Percentiles rank a stretch among this genome's conserved stretches.
These are phyloP conservation scores for Octodonta nipae DNA, from an alignment of 2,888 invertebrate species.

Conservation along the genomic window DNA sequence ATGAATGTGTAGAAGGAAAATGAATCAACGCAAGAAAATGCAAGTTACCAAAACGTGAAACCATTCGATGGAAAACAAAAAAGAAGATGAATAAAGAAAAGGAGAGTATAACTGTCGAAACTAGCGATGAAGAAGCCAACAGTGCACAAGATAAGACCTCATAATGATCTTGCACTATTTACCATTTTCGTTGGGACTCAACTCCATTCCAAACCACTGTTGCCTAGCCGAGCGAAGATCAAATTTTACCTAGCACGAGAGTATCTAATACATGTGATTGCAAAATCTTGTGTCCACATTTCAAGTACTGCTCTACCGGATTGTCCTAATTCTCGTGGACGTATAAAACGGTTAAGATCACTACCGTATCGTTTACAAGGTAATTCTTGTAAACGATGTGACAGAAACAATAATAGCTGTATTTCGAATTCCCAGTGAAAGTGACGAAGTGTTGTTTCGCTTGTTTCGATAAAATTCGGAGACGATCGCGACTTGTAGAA, in stretches of 20 bases:
- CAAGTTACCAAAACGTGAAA: too few species aligned
- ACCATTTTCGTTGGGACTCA: conserved; percentile 63
- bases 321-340: conserved; percentile 57
- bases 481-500: conserved; percentile 60
- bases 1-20: too few species aligned
- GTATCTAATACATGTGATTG: conserved; percentile 87
- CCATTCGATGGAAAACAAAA: too few species aligned
- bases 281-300: conserved; percentile 66
- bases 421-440: conserved; percentile 64
- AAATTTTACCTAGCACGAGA: conserved; percentile 57
- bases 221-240: conserved; percentile 69
- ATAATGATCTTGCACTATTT: conserved; percentile 65
- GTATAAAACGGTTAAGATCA: conserved; percentile 75
- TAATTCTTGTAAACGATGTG: conserved; percentile 56
- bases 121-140: too few species aligned
- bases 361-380: conserved; percentile 80
- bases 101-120: too few species aligned
- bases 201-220: conserved; percentile 59
- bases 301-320: conserved; percentile 73
- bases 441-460: conserved; percentile 85
- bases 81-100: too few species aligned
- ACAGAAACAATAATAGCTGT: conserved; percentile 37
- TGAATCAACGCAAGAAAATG: too few species aligned
- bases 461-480: conserved; percentile 82
- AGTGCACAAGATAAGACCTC: conserved; percentile 28